Evolutionary conservation across 1,140 invertebrate species (phyloP).

Genomic region (Agrilus planipennis): DNA sequence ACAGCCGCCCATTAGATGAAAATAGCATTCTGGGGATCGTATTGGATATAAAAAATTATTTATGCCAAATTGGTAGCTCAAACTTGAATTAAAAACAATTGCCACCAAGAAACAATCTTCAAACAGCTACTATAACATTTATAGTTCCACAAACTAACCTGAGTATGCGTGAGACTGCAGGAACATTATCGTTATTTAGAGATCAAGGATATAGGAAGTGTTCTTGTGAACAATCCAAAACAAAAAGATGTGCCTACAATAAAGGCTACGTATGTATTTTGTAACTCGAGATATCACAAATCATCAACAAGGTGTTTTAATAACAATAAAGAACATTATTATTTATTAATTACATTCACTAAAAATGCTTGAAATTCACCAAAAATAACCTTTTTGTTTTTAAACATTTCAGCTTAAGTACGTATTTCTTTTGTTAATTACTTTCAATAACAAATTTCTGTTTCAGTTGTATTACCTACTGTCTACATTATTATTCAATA

Average conservation of each 20-base stretch:
- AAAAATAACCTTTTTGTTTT: constrained; percentile 2
- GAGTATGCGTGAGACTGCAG: constrained; percentile 5
- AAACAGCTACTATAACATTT: background rate
- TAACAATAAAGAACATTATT: constrained; percentile 5
- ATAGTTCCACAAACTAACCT: background rate
- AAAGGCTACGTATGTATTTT: constrained; percentile 2
- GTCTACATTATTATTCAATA: background rate
- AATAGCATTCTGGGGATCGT: constrained; percentile 9
- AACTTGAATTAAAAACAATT: constrained; percentile 8
- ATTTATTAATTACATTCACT: constrained; percentile 1
- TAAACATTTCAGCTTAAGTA: background rate
- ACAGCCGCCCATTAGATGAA: constrained; percentile 7
- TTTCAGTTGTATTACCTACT: background rate
- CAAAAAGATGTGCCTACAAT: constrained; percentile 7
- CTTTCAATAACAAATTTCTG: background rate
- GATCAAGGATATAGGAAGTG: constrained; percentile 1
- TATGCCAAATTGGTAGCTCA: constrained; percentile 10
- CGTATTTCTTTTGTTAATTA: background rate
- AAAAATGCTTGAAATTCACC: constrained; percentile 2
- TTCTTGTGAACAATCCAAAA: constrained; percentile 5
- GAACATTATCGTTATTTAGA: constrained; percentile 2
- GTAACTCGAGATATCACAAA: constrained; percentile 8
- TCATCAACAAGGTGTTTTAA: constrained; percentile 7
- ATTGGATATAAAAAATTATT: constrained; percentile 10
- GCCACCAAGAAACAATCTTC: constrained; percentile 5